These are phyloP conservation scores for Rhinoraja longicauda DNA, from an alignment of 2,797 vertebrate genomes.

Conservation along the genomic window DNA sequence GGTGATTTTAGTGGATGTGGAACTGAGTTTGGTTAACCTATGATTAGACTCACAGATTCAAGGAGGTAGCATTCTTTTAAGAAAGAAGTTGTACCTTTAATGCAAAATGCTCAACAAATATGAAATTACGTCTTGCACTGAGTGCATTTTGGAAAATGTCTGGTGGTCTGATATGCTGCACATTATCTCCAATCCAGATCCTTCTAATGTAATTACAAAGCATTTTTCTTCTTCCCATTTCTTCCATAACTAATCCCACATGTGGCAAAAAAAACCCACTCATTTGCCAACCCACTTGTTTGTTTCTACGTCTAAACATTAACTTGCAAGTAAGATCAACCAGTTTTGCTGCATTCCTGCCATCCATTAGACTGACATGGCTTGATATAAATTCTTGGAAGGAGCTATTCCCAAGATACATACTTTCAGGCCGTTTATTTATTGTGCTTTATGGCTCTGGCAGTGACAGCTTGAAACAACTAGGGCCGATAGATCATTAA, in stretches of 20 bases:
- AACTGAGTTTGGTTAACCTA: neutral
- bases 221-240: slow-evolving; percentile 22
- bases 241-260: slow-evolving; percentile 11
- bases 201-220: slow-evolving; percentile 13
- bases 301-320: slow-evolving; percentile 51
- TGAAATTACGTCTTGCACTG: neutral
- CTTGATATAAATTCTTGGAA: neutral
- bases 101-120: neutral
- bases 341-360: slow-evolving; percentile 49
- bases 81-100: neutral
- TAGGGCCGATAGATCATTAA: neutral
- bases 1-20: too few relatives aligned
- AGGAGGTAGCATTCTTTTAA: neutral
- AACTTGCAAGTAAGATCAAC: slow-evolving; percentile 51
- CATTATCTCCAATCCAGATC: neutral
- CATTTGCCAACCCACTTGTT: neutral
- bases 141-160: neutral
- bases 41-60: neutral
- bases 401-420: neutral
- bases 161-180: neutral
- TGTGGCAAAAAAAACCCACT: slow-evolving; percentile 12
- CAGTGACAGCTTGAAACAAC: neutral
- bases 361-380: slow-evolving; percentile 47
- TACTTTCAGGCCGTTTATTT: neutral
- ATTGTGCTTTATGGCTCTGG: neutral